Conservation (phyloP, 2,888 invertebrate species). For the Chesias legatella region DNA sequence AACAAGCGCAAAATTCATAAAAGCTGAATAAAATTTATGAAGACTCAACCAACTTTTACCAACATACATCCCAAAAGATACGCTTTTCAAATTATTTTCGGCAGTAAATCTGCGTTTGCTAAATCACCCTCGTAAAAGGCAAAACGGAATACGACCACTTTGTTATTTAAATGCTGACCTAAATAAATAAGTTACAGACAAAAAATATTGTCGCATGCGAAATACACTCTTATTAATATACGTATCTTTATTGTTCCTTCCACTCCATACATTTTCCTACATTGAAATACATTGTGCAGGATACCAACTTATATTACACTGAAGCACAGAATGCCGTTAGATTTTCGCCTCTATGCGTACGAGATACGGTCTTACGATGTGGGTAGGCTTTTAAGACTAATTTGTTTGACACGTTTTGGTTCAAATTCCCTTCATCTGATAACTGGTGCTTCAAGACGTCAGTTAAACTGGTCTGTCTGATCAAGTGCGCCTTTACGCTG, state of each 20-base stretch:
- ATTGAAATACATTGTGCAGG: constrained; percentile 39
- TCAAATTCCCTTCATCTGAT: constrained; percentile 13
- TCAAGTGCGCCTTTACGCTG: constrained; percentile 8
- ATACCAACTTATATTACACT: constrained; percentile 24
- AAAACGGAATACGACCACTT: constrained; percentile 28
- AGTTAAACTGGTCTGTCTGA: constrained; percentile 20
- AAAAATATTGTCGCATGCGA: constrained; percentile 40
- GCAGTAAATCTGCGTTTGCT: constrained; percentile 16
- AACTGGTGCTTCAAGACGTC: constrained; percentile 26
- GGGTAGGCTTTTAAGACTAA: neutral
- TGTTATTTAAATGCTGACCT: constrained; percentile 44
- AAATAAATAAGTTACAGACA: constrained; percentile 38
- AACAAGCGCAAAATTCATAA: no score
- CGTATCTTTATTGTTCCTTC: constrained; percentile 38
- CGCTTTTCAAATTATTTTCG: constrained; percentile 9
- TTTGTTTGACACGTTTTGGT: neutral
- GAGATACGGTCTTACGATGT: constrained; percentile 7
- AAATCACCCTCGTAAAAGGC: constrained; percentile 21
- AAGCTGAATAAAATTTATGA: no score
- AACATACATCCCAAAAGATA: constrained; percentile 1
- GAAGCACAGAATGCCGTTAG: neutral
- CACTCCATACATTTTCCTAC: constrained; percentile 39
- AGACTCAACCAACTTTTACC: no score
- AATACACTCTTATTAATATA: constrained; percentile 43
- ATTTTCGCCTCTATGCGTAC: constrained; percentile 3